Evolutionary conservation across 1,140 invertebrate genomes (phyloP).

Genomic region (Brachionus rotundiformis): DNA sequence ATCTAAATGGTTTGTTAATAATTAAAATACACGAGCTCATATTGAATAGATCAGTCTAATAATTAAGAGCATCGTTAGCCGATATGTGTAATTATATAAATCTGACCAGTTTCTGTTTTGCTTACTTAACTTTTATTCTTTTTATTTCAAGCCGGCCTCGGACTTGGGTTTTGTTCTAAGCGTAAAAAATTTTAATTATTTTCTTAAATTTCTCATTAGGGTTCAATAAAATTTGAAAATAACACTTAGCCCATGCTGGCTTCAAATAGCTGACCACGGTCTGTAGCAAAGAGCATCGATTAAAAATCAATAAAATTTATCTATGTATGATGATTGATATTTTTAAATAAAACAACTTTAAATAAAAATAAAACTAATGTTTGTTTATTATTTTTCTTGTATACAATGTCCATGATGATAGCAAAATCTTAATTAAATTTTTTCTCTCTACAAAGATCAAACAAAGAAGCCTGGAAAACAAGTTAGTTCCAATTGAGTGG

Average conservation of each 20-base stretch:
- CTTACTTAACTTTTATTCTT: neutral
- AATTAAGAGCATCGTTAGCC: constrained; percentile 11
- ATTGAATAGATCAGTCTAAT: constrained; percentile 19
- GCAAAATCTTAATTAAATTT: neutral
- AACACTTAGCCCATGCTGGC: neutral
- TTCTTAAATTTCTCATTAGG: constrained; percentile 8
- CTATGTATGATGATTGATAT: neutral
- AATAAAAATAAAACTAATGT: constrained; percentile 1
- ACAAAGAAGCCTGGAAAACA: neutral
- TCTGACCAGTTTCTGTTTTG: constrained; percentile 5
- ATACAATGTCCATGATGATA: neutral
- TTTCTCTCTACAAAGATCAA: too few relatives aligned
- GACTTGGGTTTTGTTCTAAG: neutral
- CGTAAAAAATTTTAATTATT: constrained; percentile 22
- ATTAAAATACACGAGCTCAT: neutral
- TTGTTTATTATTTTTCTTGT: neutral
- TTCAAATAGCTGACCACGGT: neutral
- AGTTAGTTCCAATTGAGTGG: neutral
- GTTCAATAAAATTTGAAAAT: constrained; percentile 7
- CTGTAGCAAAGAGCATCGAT: neutral
- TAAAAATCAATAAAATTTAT: neutral
- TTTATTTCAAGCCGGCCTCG: neutral
- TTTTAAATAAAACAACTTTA: constrained; percentile 22
- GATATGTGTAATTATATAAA: constrained; percentile 21
- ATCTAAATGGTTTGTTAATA: constrained; percentile 6